Evolutionary conservation across 2,113 vertebrate genomes (phyloP).

Genomic region (Anarhynchus alexandrinus): DNA sequence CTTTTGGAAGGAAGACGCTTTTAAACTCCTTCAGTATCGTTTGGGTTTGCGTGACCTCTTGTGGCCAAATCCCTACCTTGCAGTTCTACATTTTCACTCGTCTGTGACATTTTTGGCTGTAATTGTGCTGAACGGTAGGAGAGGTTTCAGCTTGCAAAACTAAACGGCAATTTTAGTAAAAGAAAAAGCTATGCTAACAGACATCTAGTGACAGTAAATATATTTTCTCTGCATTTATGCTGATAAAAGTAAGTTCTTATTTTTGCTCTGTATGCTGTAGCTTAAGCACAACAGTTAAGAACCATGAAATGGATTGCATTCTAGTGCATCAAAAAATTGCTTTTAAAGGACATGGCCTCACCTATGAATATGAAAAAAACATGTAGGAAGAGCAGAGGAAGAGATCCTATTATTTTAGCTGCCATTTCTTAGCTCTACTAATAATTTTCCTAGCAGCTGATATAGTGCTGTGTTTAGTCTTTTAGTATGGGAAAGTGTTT

Average conservation of each 20-base stretch:
- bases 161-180: background rate
- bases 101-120: fast-evolving
- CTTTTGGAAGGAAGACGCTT: fast-evolving
- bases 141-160: background rate
- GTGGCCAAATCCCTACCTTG: background rate
- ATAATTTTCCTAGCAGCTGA: too few relatives aligned
- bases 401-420: background rate
- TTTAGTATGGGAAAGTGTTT: too few relatives aligned
- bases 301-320: background rate
- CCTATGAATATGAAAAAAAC: background rate
- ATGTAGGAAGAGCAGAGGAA: fast-evolving
- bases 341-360: background rate
- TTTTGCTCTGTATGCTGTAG: background rate
- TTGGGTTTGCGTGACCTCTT: conserved; percentile 17
- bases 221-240: background rate
- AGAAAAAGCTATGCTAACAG: background rate
- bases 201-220: background rate
- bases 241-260: background rate
- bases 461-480: too few relatives aligned
- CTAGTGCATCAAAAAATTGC: background rate
- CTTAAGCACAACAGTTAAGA: background rate
- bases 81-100: background rate
- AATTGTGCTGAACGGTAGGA: background rate
- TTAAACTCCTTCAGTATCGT: background rate
- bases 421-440: background rate